Conservation (phyloP, 2,113 vertebrate genomes). For the Gymnogyps californianus region DNA sequence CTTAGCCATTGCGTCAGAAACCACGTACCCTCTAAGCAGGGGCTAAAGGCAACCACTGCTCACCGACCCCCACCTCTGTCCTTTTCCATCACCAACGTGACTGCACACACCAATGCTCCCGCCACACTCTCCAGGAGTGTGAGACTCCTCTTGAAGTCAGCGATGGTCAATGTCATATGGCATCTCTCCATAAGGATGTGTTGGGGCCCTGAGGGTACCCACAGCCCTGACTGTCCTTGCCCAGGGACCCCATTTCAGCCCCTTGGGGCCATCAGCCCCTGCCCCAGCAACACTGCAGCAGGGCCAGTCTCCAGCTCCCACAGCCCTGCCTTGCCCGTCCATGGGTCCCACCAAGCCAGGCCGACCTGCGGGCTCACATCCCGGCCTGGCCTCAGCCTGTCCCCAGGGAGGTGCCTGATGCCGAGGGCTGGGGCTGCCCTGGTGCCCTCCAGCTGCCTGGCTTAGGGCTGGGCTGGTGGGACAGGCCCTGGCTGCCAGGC, state of each 20-base stretch:
- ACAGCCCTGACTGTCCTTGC: not conserved
- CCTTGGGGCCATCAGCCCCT: not conserved
- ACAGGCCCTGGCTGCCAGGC: not conserved
- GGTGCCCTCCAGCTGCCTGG: not conserved
- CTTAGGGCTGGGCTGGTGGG: not conserved
- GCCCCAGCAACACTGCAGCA: fast-evolving
- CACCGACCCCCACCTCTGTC: not conserved
- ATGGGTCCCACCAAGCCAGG: not conserved
- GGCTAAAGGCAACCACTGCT: not conserved
- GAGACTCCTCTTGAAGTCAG: not conserved
- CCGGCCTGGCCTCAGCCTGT: not conserved
- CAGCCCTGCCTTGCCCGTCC: not conserved
- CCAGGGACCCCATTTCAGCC: not conserved
- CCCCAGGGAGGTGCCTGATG: not conserved
- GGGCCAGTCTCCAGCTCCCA: not conserved
- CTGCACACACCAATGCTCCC: not conserved
- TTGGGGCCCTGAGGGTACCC: not conserved
- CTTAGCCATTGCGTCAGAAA: not conserved
- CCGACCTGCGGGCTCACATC: not conserved
- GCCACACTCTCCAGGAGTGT: not conserved
- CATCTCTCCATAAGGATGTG: not conserved
- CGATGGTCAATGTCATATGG: not conserved
- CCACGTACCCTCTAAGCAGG: not conserved
- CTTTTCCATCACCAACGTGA: not conserved
- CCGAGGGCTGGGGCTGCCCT: not conserved